Base-by-base conservation (phyloP, 2,113 vertebrate species). In the Heteronetta atricapilla region DNA sequence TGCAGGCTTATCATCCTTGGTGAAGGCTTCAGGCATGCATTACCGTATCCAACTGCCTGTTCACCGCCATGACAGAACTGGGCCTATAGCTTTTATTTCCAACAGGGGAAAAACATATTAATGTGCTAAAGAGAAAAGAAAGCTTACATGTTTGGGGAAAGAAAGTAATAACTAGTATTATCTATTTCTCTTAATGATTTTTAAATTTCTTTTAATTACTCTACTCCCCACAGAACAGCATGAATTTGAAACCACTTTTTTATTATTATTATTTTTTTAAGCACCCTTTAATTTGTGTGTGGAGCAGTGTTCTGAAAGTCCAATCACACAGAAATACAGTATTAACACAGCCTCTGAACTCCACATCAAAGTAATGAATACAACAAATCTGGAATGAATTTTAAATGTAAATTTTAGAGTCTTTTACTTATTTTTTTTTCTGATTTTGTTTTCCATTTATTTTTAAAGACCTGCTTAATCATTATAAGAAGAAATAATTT, bases 1-100 rank as follows among this genome's bases (percentile, higher is more conserved):
- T 98, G 97, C 98, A 98, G 98, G 98, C 98, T 98, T 98, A 98
- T 98, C 98, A 98, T 98, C 98, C 98, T 98, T 98, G 98, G 98
- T 97, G 97, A 98, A 98, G 98, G 97, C 98, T 98, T 97, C 97
- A 98, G 98, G 98, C 98, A 95, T 97, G 98, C 97, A 96, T 97
- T 98, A 98, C 98, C 73, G 94, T 96, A 98, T 97, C 96, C 97
- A 98, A 97, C 98, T 96, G 97, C 97, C 98, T 98, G 97, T 97
- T 98, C 97, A 97, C 94, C 78, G 91, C 98, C 97, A 96, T 97
- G 98, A 98, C 96, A 97, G 97, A 97, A 97, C 97, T 97, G 97
- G 98, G 97, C 96, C 97, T 92, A 94, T 75, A 97, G 96, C 96
- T 98, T 98, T 95, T 93, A 96, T 98, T 97, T 94, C 97, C 89